Conservation (phyloP, 2,113 vertebrate species). For the Murina feae region DNA sequence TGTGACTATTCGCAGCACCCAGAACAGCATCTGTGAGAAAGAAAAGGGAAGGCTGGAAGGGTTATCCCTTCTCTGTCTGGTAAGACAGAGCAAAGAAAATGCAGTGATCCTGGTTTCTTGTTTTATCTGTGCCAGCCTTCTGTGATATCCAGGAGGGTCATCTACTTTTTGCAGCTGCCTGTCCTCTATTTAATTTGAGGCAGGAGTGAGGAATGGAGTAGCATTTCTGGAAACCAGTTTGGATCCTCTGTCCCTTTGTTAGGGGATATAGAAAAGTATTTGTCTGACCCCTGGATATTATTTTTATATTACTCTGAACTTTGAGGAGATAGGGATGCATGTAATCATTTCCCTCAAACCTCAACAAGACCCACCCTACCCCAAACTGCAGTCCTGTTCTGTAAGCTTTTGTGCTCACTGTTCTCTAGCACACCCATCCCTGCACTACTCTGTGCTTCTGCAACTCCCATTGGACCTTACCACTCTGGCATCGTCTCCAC, state of each 20-base stretch:
- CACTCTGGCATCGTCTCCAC: neutral
- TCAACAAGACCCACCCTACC: neutral
- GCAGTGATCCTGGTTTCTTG: too few species aligned
- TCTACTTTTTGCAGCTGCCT: neutral
- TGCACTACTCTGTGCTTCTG: neutral
- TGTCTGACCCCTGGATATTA: neutral
- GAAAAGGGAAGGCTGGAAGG: neutral
- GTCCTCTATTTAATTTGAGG: neutral
- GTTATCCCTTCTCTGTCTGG: neutral
- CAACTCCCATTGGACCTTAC: neutral
- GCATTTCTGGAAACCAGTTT: neutral
- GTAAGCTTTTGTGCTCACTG: neutral
- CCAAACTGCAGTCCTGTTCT: neutral
- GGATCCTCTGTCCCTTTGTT: neutral
- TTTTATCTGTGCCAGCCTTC: neutral
- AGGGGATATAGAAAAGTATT: neutral
- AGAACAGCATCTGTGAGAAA: neutral
- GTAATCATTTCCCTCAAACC: neutral
- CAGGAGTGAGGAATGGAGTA: neutral
- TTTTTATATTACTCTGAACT: conserved; percentile 26
- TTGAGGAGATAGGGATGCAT: neutral
- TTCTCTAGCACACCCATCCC: neutral
- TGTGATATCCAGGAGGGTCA: neutral
- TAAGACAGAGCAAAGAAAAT: neutral
- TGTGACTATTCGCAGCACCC: neutral